Evolutionary conservation across 2,797 vertebrate species (phyloP).

Genomic region (Forpus xanthops): DNA sequence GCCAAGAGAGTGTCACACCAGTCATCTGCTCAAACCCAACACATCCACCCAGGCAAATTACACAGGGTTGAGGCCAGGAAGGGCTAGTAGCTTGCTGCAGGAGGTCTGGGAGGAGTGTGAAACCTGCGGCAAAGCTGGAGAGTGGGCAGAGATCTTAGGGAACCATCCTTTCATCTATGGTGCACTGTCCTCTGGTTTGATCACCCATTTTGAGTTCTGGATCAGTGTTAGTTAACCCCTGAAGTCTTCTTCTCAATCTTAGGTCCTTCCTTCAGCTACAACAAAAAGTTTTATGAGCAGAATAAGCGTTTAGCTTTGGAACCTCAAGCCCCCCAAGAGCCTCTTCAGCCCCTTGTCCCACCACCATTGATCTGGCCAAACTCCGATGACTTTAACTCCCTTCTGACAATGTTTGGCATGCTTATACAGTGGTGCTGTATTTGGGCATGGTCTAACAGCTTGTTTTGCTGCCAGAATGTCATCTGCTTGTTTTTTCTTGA

Average conservation of each 20-base stretch:
- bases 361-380: background rate
- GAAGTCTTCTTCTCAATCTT: background rate
- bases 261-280: background rate
- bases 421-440: background rate
- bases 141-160: fast-evolving
- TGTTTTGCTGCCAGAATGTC: background rate
- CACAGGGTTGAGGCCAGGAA: background rate
- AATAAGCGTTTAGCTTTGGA: fast-evolving
- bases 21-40: background rate
- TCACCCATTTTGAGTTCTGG: background rate
- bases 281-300: background rate
- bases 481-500: background rate
- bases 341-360: background rate
- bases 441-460: background rate
- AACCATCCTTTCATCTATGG: background rate
- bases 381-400: background rate
- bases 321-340: fast-evolving
- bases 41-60: background rate
- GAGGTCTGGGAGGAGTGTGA: background rate
- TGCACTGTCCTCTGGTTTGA: background rate
- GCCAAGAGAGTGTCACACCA: background rate
- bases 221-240: background rate
- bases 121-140: background rate
- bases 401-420: background rate
- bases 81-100: fast-evolving